These are phyloP conservation scores for Nephotettix cincticeps DNA, from an alignment of 1,140 invertebrate species.

Conservation along the genomic window DNA sequence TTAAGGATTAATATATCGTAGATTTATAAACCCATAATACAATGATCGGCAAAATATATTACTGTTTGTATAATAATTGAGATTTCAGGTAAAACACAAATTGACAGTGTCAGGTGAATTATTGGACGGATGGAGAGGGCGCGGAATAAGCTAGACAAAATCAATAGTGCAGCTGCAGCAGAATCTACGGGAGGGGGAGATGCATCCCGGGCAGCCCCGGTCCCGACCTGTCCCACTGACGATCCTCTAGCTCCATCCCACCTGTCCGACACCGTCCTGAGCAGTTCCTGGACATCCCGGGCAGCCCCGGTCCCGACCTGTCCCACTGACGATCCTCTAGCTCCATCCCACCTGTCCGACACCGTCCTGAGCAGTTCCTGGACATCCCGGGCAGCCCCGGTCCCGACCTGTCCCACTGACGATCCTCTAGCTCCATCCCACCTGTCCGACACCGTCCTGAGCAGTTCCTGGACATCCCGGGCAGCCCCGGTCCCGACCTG, in stretches of 20 bases:
- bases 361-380: no score
- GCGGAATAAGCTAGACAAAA: constrained; percentile 14
- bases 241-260: background rate
- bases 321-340: background rate
- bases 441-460: no score
- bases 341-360: no score
- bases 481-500: no score
- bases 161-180: constrained; percentile 15
- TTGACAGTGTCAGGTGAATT: constrained; percentile 1
- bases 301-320: background rate
- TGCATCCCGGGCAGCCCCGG: background rate
- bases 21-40: no score
- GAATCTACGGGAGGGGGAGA: background rate
- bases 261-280: background rate
- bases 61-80: no score
- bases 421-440: no score
- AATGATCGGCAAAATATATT: no score
- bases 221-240: background rate
- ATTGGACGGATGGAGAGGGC: background rate
- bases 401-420: no score
- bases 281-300: background rate
- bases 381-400: no score
- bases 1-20: no score
- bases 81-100: background rate
- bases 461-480: no score